phyloP scores from a whole-genome alignment of 2,797 vertebrate species.

The Anabacerthia variegaticeps region DNA sequence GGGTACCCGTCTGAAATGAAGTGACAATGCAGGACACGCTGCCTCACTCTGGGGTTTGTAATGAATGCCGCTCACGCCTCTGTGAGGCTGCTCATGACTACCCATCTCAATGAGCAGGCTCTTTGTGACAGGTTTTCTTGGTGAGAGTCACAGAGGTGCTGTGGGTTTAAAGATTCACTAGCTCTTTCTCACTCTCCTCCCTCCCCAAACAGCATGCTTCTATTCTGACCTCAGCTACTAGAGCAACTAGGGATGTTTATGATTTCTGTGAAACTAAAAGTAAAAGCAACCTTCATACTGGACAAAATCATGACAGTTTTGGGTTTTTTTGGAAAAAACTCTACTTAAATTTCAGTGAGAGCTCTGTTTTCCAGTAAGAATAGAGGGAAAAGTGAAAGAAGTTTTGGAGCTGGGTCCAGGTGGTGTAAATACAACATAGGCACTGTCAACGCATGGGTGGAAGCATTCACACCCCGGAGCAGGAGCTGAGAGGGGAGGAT shows the following conservation, averaged over 20 bases:
- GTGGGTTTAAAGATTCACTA: not conserved
- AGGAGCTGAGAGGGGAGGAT: not conserved
- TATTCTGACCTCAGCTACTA: not conserved
- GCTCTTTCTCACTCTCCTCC: not conserved
- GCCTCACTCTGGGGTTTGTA: rapidly evolving
- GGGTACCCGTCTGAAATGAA: not conserved
- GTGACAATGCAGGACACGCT: not conserved
- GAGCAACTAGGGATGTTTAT: not conserved
- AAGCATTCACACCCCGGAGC: not conserved
- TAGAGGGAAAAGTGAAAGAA: not conserved
- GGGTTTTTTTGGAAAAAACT: not conserved
- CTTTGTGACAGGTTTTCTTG: not conserved
- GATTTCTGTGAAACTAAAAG: not conserved
- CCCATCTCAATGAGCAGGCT: not conserved
- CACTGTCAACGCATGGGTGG: not conserved
- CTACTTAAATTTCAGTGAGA: not conserved
- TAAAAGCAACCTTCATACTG: not conserved
- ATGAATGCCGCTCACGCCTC: not conserved
- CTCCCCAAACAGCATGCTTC: not conserved
- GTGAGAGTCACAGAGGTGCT: not conserved
- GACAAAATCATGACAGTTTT: not conserved
- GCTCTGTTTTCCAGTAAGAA: not conserved
- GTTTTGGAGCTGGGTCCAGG: not conserved
- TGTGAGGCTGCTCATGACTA: not conserved
- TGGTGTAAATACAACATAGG: not conserved